Evolutionary conservation across 2,113 vertebrate genomes (phyloP).

Genomic region (Naja naja): DNA sequence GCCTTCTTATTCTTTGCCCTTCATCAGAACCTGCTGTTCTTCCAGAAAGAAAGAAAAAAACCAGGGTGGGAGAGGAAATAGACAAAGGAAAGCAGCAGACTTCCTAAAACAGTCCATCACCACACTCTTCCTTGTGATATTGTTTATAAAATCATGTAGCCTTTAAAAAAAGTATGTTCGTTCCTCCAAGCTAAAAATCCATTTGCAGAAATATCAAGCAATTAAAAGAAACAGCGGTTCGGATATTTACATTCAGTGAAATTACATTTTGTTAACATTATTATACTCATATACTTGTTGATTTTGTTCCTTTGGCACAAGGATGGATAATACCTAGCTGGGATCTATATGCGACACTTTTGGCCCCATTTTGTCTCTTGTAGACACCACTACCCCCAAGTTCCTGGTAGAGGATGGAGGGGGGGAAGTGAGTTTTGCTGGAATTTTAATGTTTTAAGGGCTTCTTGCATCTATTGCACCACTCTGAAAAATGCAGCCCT

Average conservation of each 20-base stretch:
- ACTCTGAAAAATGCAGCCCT: neutral
- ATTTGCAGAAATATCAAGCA: neutral
- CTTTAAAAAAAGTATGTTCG: neutral
- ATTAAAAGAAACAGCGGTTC: neutral
- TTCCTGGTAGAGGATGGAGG: neutral
- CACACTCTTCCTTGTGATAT: neutral
- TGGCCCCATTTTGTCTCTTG: neutral
- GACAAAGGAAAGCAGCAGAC: neutral
- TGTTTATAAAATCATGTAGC: neutral
- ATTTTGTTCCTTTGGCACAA: neutral
- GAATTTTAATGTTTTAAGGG: neutral
- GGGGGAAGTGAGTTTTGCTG: neutral
- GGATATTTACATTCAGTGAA: neutral
- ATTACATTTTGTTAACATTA: neutral
- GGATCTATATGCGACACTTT: neutral
- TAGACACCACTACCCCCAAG: neutral
- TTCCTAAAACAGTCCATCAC: neutral
- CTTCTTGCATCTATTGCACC: neutral
- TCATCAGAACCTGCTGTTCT: neutral
- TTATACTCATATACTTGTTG: neutral
- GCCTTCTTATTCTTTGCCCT: neutral
- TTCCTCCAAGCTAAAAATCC: neutral
- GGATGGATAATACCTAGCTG: neutral
- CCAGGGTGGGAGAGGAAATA: accelerated
- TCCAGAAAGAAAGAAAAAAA: neutral